Conservation (phyloP, 1,140 invertebrate genomes). For the Rhysida immarginata region DNA sequence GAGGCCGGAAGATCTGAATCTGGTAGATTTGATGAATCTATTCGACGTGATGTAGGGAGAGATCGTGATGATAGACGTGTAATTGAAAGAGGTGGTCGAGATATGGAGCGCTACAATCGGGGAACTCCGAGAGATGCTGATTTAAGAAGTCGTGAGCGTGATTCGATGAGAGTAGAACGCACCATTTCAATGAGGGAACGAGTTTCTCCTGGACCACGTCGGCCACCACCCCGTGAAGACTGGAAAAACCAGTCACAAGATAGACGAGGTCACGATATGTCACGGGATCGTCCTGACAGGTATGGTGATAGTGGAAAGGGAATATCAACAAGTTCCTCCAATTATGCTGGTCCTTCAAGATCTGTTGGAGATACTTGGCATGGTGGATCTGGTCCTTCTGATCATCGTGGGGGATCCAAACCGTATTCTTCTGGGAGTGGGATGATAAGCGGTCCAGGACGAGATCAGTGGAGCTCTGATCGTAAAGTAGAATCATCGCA, state of each 20-base stretch:
- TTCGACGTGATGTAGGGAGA: not conserved
- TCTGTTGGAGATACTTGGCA: conserved; percentile 5
- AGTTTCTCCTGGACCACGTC: not conserved
- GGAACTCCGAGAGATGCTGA: not conserved
- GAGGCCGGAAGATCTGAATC: not conserved
- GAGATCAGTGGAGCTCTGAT: conserved; percentile 1
- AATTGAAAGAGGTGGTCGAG: conserved; percentile 1
- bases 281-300: not conserved
- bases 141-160: not conserved
- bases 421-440: conserved; percentile 7
- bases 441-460: not conserved
- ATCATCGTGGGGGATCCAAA: conserved; percentile 1
- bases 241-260: not conserved
- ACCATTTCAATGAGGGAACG: not conserved
- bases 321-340: not conserved
- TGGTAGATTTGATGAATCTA: not conserved
- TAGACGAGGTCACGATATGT: not conserved
- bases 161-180: not conserved
- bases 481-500: conserved; percentile 3
- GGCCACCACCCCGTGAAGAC: not conserved
- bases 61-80: not conserved
- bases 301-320: conserved; percentile 1
- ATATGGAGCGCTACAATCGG: not conserved
- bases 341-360: not conserved
- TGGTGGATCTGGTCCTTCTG: conserved; percentile 3